Base-by-base conservation (phyloP, 2,888 invertebrate species). In the Hydroisotoma schaefferi region DNA sequence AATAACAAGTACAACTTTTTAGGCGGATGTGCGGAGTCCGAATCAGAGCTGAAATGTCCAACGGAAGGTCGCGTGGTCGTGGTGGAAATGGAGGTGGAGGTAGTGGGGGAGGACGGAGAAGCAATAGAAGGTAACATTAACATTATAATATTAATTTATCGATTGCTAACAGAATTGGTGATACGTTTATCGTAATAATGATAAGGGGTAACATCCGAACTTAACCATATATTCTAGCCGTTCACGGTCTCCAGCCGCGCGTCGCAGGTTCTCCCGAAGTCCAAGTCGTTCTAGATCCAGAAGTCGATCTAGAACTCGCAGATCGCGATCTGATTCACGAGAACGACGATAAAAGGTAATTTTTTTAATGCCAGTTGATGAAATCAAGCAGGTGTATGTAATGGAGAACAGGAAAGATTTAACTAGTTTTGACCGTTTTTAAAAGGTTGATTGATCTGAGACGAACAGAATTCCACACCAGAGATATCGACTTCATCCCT, bases 11-110 rank as follows among this genome's bases (percentile, higher is more conserved):
- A n/a, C n/a, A n/a, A n/a, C 33, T 6, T 76, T 77, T 15, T 75
- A 91, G 90, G 63, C 86, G 90, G 53, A 88, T 90, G 79, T 92
- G 92, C 79, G 92, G 93, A 10, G 88, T 90, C 27, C 84, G 92
- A 74, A 89, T 93, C 55, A 84, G 92, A 65, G 92, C 93, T 23
- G 93, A 94, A 80, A 93, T 94, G 93, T 92, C 92, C 0, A 90
- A 87, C 67, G 92, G 92, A 1, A 83, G 90, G 71, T 88, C 88
- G 18, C 52, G 28, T 8, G 18, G 29, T n/a, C 8, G 49, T n/a
- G 49, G 49, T 28, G 49, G 49, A 26, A n/a, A 29, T 28, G 49
- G 49, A 6, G 15, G 26, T 26, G 49, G 29, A 28, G 27, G 25
- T 22, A 6, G 33, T 33, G 28, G 28, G 18, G 49, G 28, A 28